A percentile compares a stretch with the other conserved stretches of the same genome.
phyloP scores from a whole-genome alignment of 2,888 invertebrate species.

The Lissonota sp. region DNA sequence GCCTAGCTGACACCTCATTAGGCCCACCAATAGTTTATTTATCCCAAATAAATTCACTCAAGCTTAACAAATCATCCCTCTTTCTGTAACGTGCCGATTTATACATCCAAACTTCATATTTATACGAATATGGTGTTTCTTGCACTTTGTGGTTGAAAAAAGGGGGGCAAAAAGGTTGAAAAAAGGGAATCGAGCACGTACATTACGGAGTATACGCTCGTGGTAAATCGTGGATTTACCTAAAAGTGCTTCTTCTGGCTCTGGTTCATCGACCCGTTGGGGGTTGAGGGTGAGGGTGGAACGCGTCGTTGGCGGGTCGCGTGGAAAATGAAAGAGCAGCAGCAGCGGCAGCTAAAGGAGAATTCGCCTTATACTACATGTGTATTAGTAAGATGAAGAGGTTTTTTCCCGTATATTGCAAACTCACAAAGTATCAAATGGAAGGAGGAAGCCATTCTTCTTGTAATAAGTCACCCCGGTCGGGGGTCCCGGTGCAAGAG shows the following conservation, averaged over 20 bases:
- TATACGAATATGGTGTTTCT: too few relatives aligned
- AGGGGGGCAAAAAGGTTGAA: too few relatives aligned
- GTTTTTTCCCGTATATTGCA: constrained; percentile 65
- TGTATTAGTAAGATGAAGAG: constrained; percentile 66
- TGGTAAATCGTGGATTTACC: constrained; percentile 36
- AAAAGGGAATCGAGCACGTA: too few relatives aligned
- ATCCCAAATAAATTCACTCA: too few relatives aligned
- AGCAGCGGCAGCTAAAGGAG: constrained; percentile 41
- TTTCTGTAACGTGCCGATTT: too few relatives aligned
- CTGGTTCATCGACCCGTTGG: constrained; percentile 53
- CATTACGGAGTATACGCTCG: background rate
- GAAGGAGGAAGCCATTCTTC: constrained; percentile 66
- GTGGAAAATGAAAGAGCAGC: constrained; percentile 35
- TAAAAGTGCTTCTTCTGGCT: constrained; percentile 43
- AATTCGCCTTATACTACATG: constrained; percentile 58
- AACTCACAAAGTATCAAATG: constrained; percentile 66
- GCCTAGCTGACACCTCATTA: too few relatives aligned
- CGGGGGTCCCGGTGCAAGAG: constrained; percentile 27
- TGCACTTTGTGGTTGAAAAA: too few relatives aligned
- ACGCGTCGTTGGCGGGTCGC: constrained; percentile 27
- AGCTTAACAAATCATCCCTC: too few relatives aligned
- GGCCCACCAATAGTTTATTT: too few relatives aligned
- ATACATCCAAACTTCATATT: too few relatives aligned
- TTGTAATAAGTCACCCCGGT: constrained; percentile 62
- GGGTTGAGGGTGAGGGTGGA: background rate